These are phyloP conservation scores for Phaedon cochleariae DNA, from an alignment of 2,888 invertebrate species.

Conservation along the genomic window DNA sequence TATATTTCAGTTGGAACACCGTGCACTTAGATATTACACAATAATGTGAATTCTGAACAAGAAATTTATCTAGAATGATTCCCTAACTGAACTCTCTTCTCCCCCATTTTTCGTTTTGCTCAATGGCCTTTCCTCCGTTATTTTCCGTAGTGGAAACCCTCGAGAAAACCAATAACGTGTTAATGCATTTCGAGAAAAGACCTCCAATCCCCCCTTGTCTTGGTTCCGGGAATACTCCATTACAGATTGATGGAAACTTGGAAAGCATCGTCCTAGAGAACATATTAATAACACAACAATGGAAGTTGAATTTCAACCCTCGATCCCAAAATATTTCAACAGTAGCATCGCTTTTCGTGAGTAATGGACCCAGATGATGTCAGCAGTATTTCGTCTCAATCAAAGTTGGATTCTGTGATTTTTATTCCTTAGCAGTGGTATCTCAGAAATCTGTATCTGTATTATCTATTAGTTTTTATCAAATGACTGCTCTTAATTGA, in stretches of 20 bases:
- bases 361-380: slow-evolving; percentile 61
- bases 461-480: too few species aligned
- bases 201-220: slow-evolving; percentile 2
- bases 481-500: too few species aligned
- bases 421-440: not conserved
- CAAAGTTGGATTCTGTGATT: slow-evolving; percentile 39
- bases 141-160: not conserved
- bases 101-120: not conserved
- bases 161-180: slow-evolving; percentile 6
- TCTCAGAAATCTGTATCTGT: not conserved
- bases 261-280: slow-evolving; percentile 30
- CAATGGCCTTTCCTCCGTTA: not conserved
- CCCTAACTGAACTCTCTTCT: too few species aligned
- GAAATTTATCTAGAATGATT: too few species aligned
- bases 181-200: slow-evolving; percentile 8
- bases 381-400: slow-evolving; percentile 57
- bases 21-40: too few species aligned
- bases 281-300: slow-evolving; percentile 61
- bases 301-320: slow-evolving; percentile 55
- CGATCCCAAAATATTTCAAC: slow-evolving; percentile 55
- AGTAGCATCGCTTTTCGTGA: slow-evolving; percentile 58
- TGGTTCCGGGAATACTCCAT: slow-evolving; percentile 9
- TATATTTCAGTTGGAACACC: too few species aligned
- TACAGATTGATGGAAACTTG: slow-evolving; percentile 16
- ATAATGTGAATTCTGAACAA: too few species aligned